These are phyloP conservation scores for Naja naja DNA, from an alignment of 2,113 vertebrate species.

Conservation along the genomic window DNA sequence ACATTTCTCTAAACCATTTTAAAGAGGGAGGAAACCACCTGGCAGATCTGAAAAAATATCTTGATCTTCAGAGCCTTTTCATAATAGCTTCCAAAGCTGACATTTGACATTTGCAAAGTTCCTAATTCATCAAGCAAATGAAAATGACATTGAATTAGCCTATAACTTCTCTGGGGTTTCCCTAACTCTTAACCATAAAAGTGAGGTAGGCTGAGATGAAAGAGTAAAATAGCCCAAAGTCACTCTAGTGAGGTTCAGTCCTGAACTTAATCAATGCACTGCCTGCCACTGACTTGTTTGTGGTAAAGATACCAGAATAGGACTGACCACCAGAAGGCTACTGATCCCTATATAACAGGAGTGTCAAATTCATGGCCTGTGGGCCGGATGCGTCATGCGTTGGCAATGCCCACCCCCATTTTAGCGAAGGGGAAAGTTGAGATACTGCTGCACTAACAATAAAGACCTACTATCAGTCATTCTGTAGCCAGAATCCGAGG, in stretches of 20 bases:
- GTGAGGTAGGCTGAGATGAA: not conserved
- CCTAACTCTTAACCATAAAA: slow-evolving; percentile 23
- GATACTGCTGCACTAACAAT: not conserved
- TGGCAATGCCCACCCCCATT: too few relatives aligned
- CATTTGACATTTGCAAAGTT: slow-evolving; percentile 9
- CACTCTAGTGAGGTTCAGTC: not conserved
- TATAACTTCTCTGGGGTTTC: slow-evolving; percentile 37
- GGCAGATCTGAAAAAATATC: slow-evolving; percentile 33
- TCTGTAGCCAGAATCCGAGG: not conserved
- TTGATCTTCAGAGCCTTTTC: slow-evolving; percentile 3
- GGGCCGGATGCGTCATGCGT: too few relatives aligned
- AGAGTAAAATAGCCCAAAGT: not conserved
- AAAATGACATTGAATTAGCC: slow-evolving; percentile 23
- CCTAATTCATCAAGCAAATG: slow-evolving; percentile 27
- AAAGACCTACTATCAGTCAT: not conserved
- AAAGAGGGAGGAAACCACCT: not conserved
- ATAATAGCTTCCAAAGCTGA: slow-evolving; percentile 6
- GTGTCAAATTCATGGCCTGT: too few relatives aligned
- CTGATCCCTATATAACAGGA: not conserved
- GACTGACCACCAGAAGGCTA: not conserved
- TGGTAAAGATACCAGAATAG: not conserved
- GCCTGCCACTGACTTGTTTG: not conserved
- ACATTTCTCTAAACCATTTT: slow-evolving; percentile 3
- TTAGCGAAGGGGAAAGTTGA: too few relatives aligned
- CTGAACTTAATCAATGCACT: not conserved